Percentiles rank a stretch among this genome's conserved stretches.
Conservation (phyloP, 2,888 invertebrate species). For the Sclerodermus sp. region DNA sequence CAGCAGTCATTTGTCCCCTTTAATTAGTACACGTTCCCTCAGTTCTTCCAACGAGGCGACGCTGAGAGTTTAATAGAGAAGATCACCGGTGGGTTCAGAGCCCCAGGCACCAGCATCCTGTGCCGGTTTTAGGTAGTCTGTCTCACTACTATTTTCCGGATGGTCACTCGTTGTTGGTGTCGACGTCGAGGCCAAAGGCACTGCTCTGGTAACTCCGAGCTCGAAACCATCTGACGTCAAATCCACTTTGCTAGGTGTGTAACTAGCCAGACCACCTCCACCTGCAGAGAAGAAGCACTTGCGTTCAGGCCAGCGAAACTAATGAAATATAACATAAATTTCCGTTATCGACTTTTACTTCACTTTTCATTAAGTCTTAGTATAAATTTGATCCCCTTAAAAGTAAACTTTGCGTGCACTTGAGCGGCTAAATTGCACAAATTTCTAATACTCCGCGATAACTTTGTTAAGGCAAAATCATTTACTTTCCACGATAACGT, state of each 20-base stretch:
- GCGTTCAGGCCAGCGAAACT: slow-evolving; percentile 4
- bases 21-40: neutral
- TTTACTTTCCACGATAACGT: too few relatives aligned
- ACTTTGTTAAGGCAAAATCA: too few relatives aligned
- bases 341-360: too few relatives aligned
- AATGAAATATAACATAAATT: too few relatives aligned
- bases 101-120: slow-evolving; percentile 58
- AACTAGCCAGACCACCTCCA: slow-evolving; percentile 67
- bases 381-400: neutral
- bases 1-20: too few relatives aligned
- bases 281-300: slow-evolving; percentile 33
- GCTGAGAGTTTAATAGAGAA: slow-evolving; percentile 49
- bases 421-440: too few relatives aligned
- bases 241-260: slow-evolving; percentile 79
- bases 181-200: slow-evolving; percentile 41
- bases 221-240: slow-evolving; percentile 71
- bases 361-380: neutral
- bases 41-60: neutral
- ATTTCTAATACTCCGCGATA: too few relatives aligned
- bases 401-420: too few relatives aligned
- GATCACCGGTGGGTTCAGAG: slow-evolving; percentile 57
- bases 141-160: slow-evolving; percentile 35
- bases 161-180: slow-evolving; percentile 23
- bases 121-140: slow-evolving; percentile 55
- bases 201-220: slow-evolving; percentile 74